phyloP scores from a whole-genome alignment of 2,113 vertebrate genomes.

The Oryzias celebensis region DNA sequence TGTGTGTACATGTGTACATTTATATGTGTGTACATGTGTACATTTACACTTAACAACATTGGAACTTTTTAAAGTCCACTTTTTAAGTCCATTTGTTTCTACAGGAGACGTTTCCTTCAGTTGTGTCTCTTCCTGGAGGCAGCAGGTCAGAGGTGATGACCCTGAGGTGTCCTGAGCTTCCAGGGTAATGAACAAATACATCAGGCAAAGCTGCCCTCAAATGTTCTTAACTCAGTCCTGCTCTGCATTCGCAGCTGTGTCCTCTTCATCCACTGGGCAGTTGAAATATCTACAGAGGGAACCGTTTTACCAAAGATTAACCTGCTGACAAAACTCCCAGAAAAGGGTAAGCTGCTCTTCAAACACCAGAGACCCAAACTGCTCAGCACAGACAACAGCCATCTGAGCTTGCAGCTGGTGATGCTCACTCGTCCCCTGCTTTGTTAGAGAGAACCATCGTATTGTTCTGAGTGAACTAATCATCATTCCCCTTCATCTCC shows the following conservation, averaged over 20 bases:
- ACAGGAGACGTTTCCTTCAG: conserved; percentile 54
- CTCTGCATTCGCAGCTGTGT: conserved; percentile 28
- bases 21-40: too few species aligned
- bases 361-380: too few species aligned
- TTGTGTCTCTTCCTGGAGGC: conserved; percentile 52
- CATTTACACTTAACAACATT: too few species aligned
- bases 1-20: too few species aligned
- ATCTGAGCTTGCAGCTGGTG: too few species aligned
- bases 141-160: conserved; percentile 61
- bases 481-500: too few species aligned
- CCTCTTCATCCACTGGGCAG: conserved; percentile 50
- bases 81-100: conserved; percentile 11
- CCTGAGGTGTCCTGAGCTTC: conserved; percentile 55
- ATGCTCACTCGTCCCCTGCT: too few species aligned
- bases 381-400: too few species aligned
- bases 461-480: too few species aligned
- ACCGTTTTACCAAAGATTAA: conserved; percentile 39
- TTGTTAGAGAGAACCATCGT: too few species aligned
- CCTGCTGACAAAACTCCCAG: conserved; percentile 63
- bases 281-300: conserved; percentile 53
- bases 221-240: neutral
- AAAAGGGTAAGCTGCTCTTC: conserved; percentile 39
- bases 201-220: neutral
- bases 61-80: too few species aligned
- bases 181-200: conserved; percentile 31